phyloP scores from a whole-genome alignment of 2,797 vertebrate species.

The Leptodactylus fallax region DNA sequence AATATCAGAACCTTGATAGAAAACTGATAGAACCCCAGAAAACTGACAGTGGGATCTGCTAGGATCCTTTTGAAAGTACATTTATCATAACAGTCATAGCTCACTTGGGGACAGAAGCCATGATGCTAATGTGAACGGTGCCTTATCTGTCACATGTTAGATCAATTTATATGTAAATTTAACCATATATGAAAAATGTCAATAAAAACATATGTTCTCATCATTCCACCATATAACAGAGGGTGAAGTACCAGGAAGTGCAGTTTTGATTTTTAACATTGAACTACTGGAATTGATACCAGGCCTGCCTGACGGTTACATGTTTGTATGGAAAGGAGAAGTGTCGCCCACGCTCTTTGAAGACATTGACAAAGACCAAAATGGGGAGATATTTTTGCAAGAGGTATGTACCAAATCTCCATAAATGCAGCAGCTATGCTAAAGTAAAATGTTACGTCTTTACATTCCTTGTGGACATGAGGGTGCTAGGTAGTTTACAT shows the following conservation, averaged over 20 bases:
- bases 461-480: no score
- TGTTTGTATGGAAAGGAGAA: conserved; percentile 95
- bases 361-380: conserved; percentile 89
- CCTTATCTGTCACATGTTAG: not conserved
- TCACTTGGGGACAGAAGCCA: no score
- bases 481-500: no score
- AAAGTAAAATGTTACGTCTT: not conserved
- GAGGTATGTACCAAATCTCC: conserved; percentile 80
- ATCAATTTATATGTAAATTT: not conserved
- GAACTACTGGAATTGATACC: conserved; percentile 90
- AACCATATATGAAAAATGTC: not conserved
- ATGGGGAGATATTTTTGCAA: conserved; percentile 83
- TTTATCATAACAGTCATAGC: not conserved
- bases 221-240: conserved; percentile 72
- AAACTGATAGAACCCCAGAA: not conserved
- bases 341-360: conserved; percentile 91
- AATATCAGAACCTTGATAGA: not conserved
- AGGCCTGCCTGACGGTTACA: conserved; percentile 96
- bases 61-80: not conserved
- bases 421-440: not conserved
- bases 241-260: conserved; percentile 93
- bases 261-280: conserved; percentile 91
- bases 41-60: not conserved
- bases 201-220: not conserved
- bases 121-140: not conserved